A percentile compares a stretch with the other conserved stretches of the same genome.
phyloP scores from a whole-genome alignment of 2,113 vertebrate species.

The Zosterops borbonicus region DNA sequence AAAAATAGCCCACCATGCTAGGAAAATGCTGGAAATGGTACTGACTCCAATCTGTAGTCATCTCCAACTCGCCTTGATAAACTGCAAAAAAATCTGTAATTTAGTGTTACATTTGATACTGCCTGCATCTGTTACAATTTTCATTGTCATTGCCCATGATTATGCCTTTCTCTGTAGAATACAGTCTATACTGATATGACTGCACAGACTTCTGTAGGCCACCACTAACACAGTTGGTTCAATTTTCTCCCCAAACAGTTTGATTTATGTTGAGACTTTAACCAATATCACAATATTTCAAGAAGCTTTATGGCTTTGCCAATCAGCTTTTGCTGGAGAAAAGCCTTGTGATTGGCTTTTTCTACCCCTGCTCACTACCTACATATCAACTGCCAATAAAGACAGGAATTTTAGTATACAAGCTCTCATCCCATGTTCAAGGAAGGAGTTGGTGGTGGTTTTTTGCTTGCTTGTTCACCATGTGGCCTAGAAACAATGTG shows the following conservation, averaged over 20 bases:
- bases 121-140: background rate
- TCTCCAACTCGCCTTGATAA: background rate
- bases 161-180: background rate
- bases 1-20: background rate
- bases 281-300: background rate
- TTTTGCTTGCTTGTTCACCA: background rate
- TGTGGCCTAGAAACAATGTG: background rate
- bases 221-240: background rate
- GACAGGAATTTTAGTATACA: background rate
- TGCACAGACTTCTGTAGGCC: background rate
- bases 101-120: background rate
- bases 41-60: background rate
- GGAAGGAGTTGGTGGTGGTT: rapidly evolving
- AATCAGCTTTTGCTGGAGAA: background rate
- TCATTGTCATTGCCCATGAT: background rate
- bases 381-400: background rate
- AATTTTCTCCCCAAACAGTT: background rate
- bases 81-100: background rate
- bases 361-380: background rate
- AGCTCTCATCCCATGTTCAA: background rate
- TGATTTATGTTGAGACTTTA: background rate
- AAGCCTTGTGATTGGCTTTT: background rate
- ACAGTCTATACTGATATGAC: background rate
- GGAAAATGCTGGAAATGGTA: background rate
- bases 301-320: background rate